phyloP scores from a whole-genome alignment of 2,797 vertebrate species.

The Halcyon smyrnensis region DNA sequence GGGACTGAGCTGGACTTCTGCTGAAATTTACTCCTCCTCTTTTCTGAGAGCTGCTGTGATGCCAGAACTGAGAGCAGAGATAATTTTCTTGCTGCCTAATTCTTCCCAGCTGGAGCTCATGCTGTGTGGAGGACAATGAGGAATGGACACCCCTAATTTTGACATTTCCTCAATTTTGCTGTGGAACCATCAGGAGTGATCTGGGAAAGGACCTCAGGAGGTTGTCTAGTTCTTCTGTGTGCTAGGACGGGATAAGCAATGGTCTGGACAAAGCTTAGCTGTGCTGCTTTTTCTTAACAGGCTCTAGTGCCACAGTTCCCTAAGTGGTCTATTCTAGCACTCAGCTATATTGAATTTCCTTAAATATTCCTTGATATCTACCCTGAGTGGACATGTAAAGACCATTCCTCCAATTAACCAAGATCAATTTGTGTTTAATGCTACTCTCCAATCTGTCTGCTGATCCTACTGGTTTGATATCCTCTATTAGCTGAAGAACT shows the following conservation, averaged over 20 bases:
- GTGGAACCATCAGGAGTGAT: background rate
- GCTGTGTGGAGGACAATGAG: conserved; percentile 1
- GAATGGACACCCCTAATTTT: background rate
- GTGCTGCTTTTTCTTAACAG: background rate
- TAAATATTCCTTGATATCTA: background rate
- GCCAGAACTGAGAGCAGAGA: background rate
- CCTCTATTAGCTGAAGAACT: background rate
- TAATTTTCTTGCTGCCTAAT: conserved; percentile 9
- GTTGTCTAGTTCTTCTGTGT: background rate
- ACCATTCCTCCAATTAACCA: background rate
- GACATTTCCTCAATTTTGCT: background rate
- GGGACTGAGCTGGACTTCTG: background rate
- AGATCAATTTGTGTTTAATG: background rate
- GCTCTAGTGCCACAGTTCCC: background rate
- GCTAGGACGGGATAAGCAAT: background rate
- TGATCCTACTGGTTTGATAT: background rate
- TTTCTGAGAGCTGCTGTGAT: background rate
- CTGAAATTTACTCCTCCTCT: background rate
- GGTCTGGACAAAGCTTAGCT: background rate
- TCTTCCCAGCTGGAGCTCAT: conserved; percentile 3
- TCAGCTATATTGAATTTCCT: background rate
- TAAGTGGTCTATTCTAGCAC: background rate
- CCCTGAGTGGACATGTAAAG: background rate
- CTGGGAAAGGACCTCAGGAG: background rate
- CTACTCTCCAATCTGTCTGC: background rate